Base-by-base conservation (phyloP, 2,797 vertebrate species). In the Tangara arthus region DNA sequence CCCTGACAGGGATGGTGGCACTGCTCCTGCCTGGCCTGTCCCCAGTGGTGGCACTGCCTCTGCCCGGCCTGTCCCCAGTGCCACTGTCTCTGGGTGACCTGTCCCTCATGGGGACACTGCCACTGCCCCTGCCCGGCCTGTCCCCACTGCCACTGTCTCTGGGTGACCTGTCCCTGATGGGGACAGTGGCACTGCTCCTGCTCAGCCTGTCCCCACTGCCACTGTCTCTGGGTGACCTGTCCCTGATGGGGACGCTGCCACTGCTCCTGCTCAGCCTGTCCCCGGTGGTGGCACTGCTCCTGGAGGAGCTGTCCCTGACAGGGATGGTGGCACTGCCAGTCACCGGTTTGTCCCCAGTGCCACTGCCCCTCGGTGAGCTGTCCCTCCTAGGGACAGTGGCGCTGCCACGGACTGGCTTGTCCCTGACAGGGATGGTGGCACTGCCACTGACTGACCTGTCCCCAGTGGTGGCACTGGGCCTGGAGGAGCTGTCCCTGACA, bases 321-420 rank as follows among this genome's bases (percentile, higher is more conserved):
- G 61, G 41, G 30, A 24, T 2, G 0, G 15, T 44, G 41, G 6
- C 41, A 24, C 30, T 64, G 21, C 30, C 15, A 3, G 13, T 7
- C 32, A 22, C 53, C 6, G 2, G 13, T 15, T 11, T 56, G 53
- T 34, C 32, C 21, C 53, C 53, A 15, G 21, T 15, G n/a, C 21
- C 53, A 56, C 21, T 34, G 53, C 9, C 53, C 53, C 53, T 56
- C 3, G n/a, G 32, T 23, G n/a, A 56, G 53, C 53, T 56, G 53
- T 56, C 53, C 53, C 21, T 34, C 32, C 32, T 15, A 15, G 53
- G 53, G n/a, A 23, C 53, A 34, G 53, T 34, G 53, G 32, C 53
- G 23, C 21, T 22, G 53, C 53, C 30, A 55, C 32, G 12, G 53
- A 55, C 53, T 22, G 50, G 50, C 50, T 30, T 44, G 61, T 64